Evolutionary conservation across 2,888 invertebrate genomes (phyloP), one percentile per base, ranked within the genome.

Genomic region (Clistopyga incitator): DNA sequence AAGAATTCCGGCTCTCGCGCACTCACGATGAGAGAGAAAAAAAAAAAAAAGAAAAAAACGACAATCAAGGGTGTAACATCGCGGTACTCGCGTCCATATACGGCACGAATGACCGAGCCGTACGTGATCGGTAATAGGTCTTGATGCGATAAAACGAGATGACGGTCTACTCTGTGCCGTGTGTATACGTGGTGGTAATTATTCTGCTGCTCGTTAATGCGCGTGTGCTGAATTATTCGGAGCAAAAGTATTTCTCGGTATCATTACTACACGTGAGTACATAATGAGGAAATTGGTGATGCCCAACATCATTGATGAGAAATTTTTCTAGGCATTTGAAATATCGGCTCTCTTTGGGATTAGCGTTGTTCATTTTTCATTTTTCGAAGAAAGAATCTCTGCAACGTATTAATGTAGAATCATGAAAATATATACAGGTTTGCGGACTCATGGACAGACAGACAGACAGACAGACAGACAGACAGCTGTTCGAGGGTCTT

Each of bases 11-110:
- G 65, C 54, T 45, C 18, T 20, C 52, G 20, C n/a, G 38, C 45
- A 54, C 54, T 54, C 56, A 38, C 65, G 59, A 78, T 45, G 78
- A 78, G 81, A n/a, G n/a, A n/a, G n/a, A n/a, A n/a, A n/a, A n/a
- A n/a, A n/a, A n/a, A n/a, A n/a, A n/a, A n/a, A n/a, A n/a, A n/a
- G n/a, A 78, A 78, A 82, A 82, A 82, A 59, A 82, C 72, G 78
- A 78, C 78, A 82, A 82, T 82, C 78, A 82, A 82, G 82, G 74
- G 82, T 74, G 82, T 82, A 82, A 82, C 72, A 74, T 82, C 72
- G 82, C 78, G 67, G 78, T 72, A 50, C 42, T 67, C 42, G 61
- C 78, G 78, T 67, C 78, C 72, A 78, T 82, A 82, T 82, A 78
- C 78, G 82, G 77, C 72, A 72, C 67, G 82, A 74, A 82, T 82